Conservation (phyloP, 35 echinoderm and acorn worm species). For the Stichopus chloronotus region DNA sequence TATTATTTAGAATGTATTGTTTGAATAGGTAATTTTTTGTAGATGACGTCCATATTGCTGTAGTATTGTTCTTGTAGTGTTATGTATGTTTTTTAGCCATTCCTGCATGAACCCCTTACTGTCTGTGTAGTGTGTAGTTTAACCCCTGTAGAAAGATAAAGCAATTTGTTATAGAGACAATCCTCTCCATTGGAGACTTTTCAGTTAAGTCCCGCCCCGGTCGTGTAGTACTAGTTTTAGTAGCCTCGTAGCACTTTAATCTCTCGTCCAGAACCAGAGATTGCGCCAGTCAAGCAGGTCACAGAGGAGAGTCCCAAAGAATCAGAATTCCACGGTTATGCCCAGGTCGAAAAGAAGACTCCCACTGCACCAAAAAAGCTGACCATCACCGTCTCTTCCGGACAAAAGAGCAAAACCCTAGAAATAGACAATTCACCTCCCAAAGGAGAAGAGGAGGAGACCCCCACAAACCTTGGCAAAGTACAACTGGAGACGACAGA, state of each 20-base stretch:
- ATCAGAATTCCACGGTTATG: slow-evolving; percentile 60
- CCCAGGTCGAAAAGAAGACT: slow-evolving; percentile 50
- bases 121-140: too few species aligned
- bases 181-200: too few species aligned
- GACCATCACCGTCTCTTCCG: slow-evolving; percentile 69
- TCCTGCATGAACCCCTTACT: too few species aligned
- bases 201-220: neutral
- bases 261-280: slow-evolving; percentile 36
- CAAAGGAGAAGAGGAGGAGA: neutral
- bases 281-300: slow-evolving; percentile 16
- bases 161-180: too few species aligned
- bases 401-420: slow-evolving; percentile 65
- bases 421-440: slow-evolving; percentile 64
- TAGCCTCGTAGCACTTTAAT: slow-evolving; percentile 19
- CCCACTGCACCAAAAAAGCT: slow-evolving; percentile 34
- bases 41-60: too few species aligned
- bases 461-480: neutral
- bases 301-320: slow-evolving; percentile 43
- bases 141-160: too few species aligned
- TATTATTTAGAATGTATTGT: too few species aligned
- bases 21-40: too few species aligned
- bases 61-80: too few species aligned
- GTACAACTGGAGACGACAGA: neutral
- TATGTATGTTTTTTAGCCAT: too few species aligned
- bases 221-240: neutral